Conservation (phyloP, 2,797 vertebrate genomes). For the Rhynchonycteris naso region DNA sequence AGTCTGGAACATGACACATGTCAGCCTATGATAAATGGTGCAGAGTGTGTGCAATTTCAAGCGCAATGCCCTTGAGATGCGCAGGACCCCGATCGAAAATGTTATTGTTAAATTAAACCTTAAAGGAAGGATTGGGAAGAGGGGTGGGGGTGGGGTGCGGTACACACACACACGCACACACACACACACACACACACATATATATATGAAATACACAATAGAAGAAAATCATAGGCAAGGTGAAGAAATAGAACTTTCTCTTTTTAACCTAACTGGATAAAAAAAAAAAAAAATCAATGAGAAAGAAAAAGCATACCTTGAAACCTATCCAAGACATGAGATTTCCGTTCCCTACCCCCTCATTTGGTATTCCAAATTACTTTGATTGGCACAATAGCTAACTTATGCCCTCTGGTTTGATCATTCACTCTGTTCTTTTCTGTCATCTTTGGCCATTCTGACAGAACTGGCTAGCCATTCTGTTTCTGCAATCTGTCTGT, state of each 20-base stretch:
- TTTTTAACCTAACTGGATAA: constrained; percentile 72
- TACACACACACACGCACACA: not conserved
- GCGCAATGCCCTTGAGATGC: constrained; percentile 99
- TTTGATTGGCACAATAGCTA: constrained; percentile 34
- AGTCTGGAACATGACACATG: constrained; percentile 99
- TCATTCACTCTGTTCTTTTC: not conserved
- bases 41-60: constrained; percentile 99
- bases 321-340: constrained; percentile 54
- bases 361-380: constrained; percentile 63
- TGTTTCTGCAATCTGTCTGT: not conserved
- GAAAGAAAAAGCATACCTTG: constrained; percentile 33
- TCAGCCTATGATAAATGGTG: constrained; percentile 99
- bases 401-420: not conserved
- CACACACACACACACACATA: not conserved
- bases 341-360: constrained; percentile 58
- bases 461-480: not conserved
- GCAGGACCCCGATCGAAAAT: constrained; percentile 98
- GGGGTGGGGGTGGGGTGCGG: constrained; percentile 76
- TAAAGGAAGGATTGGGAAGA: constrained; percentile 92
- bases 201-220: constrained; percentile 69
- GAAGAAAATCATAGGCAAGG: constrained; percentile 53
- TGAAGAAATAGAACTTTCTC: constrained; percentile 76
- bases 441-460: not conserved
- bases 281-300: no score
- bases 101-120: constrained; percentile 99